Evolutionary conservation across 2,888 invertebrate genomes (phyloP).

Genomic region (Drosophila paucipuncta): DNA sequence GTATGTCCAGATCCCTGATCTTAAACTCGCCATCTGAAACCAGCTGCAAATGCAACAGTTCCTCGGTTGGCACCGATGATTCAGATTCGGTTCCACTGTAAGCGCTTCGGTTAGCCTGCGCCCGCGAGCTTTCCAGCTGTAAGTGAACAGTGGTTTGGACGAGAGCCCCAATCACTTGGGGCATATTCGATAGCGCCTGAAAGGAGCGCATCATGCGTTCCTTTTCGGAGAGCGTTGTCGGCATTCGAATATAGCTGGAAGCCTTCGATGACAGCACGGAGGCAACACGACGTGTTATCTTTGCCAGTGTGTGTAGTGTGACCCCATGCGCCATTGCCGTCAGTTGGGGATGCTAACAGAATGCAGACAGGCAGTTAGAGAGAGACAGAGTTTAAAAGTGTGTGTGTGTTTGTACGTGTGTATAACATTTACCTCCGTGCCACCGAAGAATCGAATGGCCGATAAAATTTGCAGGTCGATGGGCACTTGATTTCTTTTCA

Average conservation of each 20-base stretch:
- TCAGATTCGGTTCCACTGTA: constrained; percentile 14
- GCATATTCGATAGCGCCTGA: constrained; percentile 76
- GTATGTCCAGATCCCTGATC: constrained; percentile 79
- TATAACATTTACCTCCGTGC: constrained; percentile 69
- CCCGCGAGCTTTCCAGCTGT: constrained; percentile 46
- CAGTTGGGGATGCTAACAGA: constrained; percentile 70
- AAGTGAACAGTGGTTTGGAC: constrained; percentile 64
- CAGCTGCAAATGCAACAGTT: constrained; percentile 68
- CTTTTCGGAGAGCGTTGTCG: constrained; percentile 80
- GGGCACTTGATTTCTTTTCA: constrained; percentile 76
- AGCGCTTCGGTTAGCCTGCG: constrained; percentile 12
- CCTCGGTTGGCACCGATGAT: constrained; percentile 35
- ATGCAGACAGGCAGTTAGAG: neutral
- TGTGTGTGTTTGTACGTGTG: neutral
- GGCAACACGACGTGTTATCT: constrained; percentile 78
- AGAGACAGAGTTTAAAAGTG: neutral
- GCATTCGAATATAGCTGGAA: constrained; percentile 81
- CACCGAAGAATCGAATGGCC: constrained; percentile 76
- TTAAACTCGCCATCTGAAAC: constrained; percentile 78
- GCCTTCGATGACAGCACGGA: constrained; percentile 77
- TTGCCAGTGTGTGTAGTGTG: constrained; percentile 68
- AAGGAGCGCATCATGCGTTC: constrained; percentile 78
- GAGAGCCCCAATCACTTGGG: constrained; percentile 80
- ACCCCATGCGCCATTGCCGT: constrained; percentile 75
- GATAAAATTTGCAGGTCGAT: constrained; percentile 78